Evolutionary conservation across 1,140 invertebrate genomes (phyloP).

Genomic region (Geopemphigus sp.): DNA sequence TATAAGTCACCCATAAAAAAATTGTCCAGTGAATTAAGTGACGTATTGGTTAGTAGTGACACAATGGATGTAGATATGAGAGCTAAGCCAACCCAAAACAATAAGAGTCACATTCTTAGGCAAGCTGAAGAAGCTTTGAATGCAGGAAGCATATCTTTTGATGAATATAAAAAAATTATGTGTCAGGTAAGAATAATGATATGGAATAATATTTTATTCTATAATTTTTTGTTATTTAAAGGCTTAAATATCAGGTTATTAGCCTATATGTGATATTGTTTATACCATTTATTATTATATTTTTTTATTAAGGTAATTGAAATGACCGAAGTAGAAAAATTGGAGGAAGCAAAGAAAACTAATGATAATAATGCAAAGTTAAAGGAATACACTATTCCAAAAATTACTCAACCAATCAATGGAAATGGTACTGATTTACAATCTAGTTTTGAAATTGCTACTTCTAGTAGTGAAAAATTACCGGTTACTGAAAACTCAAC

Average conservation of each 20-base stretch:
- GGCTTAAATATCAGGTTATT: no score
- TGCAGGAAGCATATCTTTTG: constrained; percentile 71
- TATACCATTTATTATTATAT: constrained; percentile 45
- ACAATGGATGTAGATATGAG: constrained; percentile 50
- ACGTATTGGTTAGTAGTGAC: background rate
- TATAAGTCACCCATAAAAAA: constrained; percentile 41
- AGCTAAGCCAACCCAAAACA: constrained; percentile 42
- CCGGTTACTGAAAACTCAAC: background rate
- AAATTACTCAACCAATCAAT: constrained; percentile 8
- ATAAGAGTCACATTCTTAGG: constrained; percentile 63
- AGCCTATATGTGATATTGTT: constrained; percentile 39
- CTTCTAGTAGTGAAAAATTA: constrained; percentile 9
- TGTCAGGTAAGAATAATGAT: constrained; percentile 63
- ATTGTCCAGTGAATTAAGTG: constrained; percentile 5
- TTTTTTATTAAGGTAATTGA: constrained; percentile 62
- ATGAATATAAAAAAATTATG: constrained; percentile 72
- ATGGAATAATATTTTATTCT: background rate
- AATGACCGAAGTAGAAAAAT: constrained; percentile 74
- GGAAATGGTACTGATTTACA: constrained; percentile 29
- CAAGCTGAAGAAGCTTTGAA: constrained; percentile 78
- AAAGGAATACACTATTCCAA: constrained; percentile 9
- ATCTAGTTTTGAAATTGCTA: background rate
- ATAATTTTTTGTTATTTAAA: background rate
- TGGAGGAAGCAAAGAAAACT: constrained; percentile 71
- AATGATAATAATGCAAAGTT: constrained; percentile 56